Evolutionary conservation across 2,888 invertebrate genomes (phyloP), one percentile per base, ranked within the genome.

Genomic region (Calameuta pallipes): DNA sequence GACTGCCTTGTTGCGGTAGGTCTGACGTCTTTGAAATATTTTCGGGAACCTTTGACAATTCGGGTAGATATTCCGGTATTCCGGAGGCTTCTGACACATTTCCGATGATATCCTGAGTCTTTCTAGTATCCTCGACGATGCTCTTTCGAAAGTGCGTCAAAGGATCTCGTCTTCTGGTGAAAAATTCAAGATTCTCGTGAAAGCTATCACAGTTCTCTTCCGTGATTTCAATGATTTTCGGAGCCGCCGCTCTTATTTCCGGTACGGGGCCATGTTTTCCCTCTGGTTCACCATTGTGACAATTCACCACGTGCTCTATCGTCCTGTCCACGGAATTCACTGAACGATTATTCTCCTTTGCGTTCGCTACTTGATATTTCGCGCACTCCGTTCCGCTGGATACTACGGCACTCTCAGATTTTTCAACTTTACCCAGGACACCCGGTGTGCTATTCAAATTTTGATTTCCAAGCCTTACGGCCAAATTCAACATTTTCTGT

Each of bases 401-500:
- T 34, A 87, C 80, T 4, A 88, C 88, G 23, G 9, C 23, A 74
- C 87, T 89, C 23, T 88, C 89, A 0, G 86, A 86, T 56, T 89
- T 88, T 76, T 89, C 88, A 1, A 86, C 91, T 2, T 93, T 93
- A 74, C 93, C 93, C 1, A 94, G 91, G 76, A 93, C 88, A 73
- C 93, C 93, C 36, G 92, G 90, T 0, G 93, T 92, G 68, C 92
- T 92, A 69, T 92, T 92, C 69, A 93, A 93, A 76, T 92, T 93
- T 1, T 92, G 92, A 75, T 91, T 93, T 1, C 88, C 87, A 78
- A 88, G 87, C 41, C 87, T 82, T 0, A 88, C 87, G 31, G 88
- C 86, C 56, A 56, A 56, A 74, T 88, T 88, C 80, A 87, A 87
- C 37, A 88, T 82, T 71, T 87, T 88, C 74, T 88, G 87, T 2